Evolutionary conservation across 2,797 vertebrate genomes (phyloP).

Genomic region (Cetoscarus ocellatus): DNA sequence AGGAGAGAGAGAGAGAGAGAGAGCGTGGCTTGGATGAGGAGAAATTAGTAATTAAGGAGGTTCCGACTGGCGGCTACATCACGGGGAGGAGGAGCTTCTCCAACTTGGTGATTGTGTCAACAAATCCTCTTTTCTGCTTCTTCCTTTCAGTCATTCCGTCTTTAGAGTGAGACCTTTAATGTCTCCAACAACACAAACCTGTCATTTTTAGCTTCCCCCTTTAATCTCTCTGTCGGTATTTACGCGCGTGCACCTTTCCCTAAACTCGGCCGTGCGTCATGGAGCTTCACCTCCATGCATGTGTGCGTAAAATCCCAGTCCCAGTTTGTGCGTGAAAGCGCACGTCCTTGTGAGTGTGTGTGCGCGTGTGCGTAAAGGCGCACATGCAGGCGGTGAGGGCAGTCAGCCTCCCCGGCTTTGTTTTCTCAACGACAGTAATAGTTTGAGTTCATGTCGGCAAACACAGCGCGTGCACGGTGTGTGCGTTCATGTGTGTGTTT

Average conservation of each 20-base stretch:
- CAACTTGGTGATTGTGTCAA: slow-evolving; percentile 53
- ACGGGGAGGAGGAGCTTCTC: slow-evolving; percentile 72
- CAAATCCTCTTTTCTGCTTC: slow-evolving; percentile 49
- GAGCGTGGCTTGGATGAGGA: slow-evolving; percentile 55
- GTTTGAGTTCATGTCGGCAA: slow-evolving; percentile 68
- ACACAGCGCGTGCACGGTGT: slow-evolving; percentile 59
- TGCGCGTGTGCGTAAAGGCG: slow-evolving; percentile 19
- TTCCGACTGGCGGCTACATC: slow-evolving; percentile 68
- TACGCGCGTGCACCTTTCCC: slow-evolving; percentile 31
- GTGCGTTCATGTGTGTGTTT: slow-evolving; percentile 26
- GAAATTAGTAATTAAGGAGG: slow-evolving; percentile 86
- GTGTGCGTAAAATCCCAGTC: slow-evolving; percentile 38
- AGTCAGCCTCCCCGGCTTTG: slow-evolving; percentile 51
- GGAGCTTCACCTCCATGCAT: neutral
- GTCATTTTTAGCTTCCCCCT: slow-evolving; percentile 29
- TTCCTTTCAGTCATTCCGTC: slow-evolving; percentile 15
- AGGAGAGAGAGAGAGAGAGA: slow-evolving; percentile 34
- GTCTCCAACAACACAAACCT: slow-evolving; percentile 38
- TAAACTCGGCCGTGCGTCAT: slow-evolving; percentile 15
- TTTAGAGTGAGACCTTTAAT: slow-evolving; percentile 26
- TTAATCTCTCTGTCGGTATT: slow-evolving; percentile 43
- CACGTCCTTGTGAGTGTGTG: neutral
- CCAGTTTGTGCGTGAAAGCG: slow-evolving; percentile 45
- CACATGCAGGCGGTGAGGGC: slow-evolving; percentile 12
- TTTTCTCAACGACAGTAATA: slow-evolving; percentile 65